phyloP scores from a whole-genome alignment of 2,113 vertebrate genomes.

The Misgurnus mizolepis region DNA sequence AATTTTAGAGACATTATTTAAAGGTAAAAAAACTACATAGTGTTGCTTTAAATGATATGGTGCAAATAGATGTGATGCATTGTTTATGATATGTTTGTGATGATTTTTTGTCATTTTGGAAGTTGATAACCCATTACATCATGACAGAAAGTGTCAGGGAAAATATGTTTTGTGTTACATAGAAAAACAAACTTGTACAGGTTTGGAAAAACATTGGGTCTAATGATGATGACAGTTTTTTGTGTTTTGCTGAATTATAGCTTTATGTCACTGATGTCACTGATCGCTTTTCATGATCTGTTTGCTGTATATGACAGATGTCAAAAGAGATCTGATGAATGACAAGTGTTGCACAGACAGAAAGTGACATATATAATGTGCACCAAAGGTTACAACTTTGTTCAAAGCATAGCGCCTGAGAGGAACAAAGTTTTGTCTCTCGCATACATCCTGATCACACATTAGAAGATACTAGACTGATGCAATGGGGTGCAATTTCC shows the following conservation, averaged over 20 bases:
- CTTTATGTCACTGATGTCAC: neutral
- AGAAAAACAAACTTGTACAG: too few relatives aligned
- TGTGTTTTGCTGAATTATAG: neutral
- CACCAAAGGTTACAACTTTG: neutral
- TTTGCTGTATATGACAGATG: neutral
- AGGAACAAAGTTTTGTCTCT: constrained; percentile 34
- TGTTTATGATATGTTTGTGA: too few relatives aligned
- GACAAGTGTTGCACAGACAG: neutral
- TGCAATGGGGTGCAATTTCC: constrained; percentile 49
- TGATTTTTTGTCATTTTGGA: too few relatives aligned
- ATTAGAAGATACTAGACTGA: constrained; percentile 43
- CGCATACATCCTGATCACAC: constrained; percentile 29
- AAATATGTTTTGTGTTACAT: too few relatives aligned
- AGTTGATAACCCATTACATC: too few relatives aligned
- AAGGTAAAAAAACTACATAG: too few relatives aligned
- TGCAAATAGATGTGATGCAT: too few relatives aligned
- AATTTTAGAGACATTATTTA: too few relatives aligned
- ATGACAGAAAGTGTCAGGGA: too few relatives aligned
- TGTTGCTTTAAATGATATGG: too few relatives aligned
- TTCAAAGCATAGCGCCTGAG: constrained; percentile 35
- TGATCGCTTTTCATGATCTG: neutral
- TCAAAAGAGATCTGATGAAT: constrained; percentile 17
- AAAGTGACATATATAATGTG: constrained; percentile 3
- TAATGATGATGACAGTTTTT: neutral
- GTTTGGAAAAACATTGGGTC: neutral